These are phyloP conservation scores for Chromobotia macracanthus DNA, from an alignment of 2,797 vertebrate species.

Conservation along the genomic window DNA sequence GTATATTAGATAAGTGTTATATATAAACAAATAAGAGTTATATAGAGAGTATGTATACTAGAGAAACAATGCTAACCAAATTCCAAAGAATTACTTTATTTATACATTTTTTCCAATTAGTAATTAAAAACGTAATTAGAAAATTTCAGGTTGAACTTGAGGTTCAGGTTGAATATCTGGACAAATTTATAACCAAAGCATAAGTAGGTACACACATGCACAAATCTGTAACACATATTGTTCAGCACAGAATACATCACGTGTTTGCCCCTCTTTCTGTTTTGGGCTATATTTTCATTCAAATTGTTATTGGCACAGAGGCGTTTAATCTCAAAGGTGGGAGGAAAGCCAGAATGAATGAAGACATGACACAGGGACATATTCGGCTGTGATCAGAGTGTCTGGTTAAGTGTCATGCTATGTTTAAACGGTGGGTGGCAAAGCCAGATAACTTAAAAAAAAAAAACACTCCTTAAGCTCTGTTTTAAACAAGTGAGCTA, in stretches of 20 bases:
- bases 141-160: too few relatives aligned
- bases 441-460: not conserved
- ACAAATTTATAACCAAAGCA: not conserved
- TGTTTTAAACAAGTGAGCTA: conserved; percentile 10
- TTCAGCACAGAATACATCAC: not conserved
- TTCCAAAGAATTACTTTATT: too few relatives aligned
- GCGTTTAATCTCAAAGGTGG: conserved; percentile 11
- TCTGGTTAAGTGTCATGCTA: conserved; percentile 24
- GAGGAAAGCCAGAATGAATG: conserved; percentile 13
- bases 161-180: too few relatives aligned
- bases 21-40: too few relatives aligned
- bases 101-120: too few relatives aligned
- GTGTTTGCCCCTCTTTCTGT: not conserved
- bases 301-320: conserved; percentile 6
- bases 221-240: not conserved
- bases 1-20: too few relatives aligned
- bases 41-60: too few relatives aligned
- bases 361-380: not conserved
- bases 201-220: not conserved
- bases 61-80: too few relatives aligned
- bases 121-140: too few relatives aligned
- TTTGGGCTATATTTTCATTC: conserved; percentile 3
- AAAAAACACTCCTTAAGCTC: not conserved
- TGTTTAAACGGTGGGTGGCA: conserved; percentile 26
- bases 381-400: conserved; percentile 10